Percentiles rank a stretch among this genome's conserved stretches.
phyloP scores from a whole-genome alignment of 2,797 vertebrate species.

The Lacerta bilineata region DNA sequence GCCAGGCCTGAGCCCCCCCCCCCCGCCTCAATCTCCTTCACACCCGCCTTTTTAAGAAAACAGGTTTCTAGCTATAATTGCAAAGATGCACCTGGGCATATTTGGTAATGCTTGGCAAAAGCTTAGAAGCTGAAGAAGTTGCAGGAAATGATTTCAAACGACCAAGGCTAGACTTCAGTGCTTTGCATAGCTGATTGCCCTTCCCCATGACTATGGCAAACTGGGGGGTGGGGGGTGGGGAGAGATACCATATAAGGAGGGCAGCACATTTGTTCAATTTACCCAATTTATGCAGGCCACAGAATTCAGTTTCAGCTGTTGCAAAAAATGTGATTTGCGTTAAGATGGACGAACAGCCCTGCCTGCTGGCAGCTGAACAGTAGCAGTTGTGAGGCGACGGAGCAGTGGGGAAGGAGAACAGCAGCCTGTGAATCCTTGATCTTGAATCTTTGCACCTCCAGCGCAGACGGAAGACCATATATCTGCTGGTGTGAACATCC shows the following conservation, averaged over 20 bases:
- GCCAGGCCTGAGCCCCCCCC: neutral
- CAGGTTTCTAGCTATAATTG: too few relatives aligned
- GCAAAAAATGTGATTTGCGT: neutral
- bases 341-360: neutral
- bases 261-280: neutral
- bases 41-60: neutral
- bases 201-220: neutral
- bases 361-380: neutral
- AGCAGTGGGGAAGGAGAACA: neutral
- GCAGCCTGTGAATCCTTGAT: neutral
- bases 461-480: neutral
- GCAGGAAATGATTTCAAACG: too few relatives aligned
- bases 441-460: neutral
- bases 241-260: neutral
- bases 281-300: too few relatives aligned
- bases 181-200: too few relatives aligned
- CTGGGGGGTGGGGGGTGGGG: neutral
- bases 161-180: neutral
- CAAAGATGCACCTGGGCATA: neutral
- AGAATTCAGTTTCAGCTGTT: neutral
- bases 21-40: neutral
- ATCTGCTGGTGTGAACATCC: neutral
- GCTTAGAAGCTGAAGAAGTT: neutral
- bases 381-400: neutral
- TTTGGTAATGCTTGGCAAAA: neutral